Evolutionary conservation across 2,888 invertebrate genomes (phyloP), one percentile per base, ranked within the genome.

Genomic region (Rugalucina vietnamica): DNA sequence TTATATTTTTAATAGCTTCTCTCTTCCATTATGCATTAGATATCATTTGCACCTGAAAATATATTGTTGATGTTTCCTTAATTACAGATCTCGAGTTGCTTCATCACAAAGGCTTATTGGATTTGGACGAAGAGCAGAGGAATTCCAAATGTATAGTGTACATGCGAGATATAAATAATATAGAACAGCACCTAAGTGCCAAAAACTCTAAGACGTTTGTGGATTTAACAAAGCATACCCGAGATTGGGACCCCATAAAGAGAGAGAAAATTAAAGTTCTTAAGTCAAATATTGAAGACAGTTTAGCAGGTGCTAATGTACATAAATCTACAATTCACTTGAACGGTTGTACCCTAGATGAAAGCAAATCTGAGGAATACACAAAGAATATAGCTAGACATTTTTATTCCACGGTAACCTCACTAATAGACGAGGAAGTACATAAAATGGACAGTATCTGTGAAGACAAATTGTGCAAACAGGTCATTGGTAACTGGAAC

Each of bases 401-500:
- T 69, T 90, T 93, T 79, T 91, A 88, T 75, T 80, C 84, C 43
- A 83, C 87, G 0, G 80, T 92, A n/a, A 89, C 90, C 34, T 73
- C 79, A 8, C 71, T 91, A 69, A 87, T 93, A 24, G 91, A 93
- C 75, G 73, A 86, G 70, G 83, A 87, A 43, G 87, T 92, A 43
- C 74, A 77, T 8, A 84, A 79, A 18, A 75, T 77, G 36, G 86
- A 88, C 27, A 75, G 71, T 27, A 60, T 89, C 8, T 76, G 82
- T 27, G 81, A 84, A 10, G 92, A 93, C 83, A 81, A 82, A 1
- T 82, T 93, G 21, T 91, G 88, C 43, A 87, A 90, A 4, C 93
- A 93, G 57, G 87, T 91, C 8, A 72, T 90, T 0, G 85, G 85
- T 8, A 93, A 93, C 72, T 91, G 92, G 92, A 65, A 84, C 10